Evolutionary conservation across 2,113 vertebrate genomes (phyloP).

Genomic region (Hypomesus transpacificus): DNA sequence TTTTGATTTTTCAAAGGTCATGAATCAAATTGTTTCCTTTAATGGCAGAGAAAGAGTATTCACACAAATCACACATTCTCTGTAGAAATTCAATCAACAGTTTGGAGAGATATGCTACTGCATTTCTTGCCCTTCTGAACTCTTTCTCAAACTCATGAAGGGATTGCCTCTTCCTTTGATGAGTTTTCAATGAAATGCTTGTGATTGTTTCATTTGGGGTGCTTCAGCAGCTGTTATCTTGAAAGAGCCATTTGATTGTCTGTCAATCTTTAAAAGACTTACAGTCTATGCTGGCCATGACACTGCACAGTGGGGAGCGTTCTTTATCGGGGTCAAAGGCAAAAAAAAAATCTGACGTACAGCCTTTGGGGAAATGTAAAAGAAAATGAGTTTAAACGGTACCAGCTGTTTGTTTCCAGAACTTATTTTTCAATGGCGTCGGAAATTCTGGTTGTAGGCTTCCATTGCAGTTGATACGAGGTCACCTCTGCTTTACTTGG

Average conservation of each 20-base stretch:
- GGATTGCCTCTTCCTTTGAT: constrained; percentile 46
- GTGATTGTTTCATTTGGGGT: constrained; percentile 47
- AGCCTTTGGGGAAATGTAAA: constrained; percentile 37
- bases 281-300: constrained; percentile 19
- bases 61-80: constrained; percentile 18
- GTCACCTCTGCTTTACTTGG: constrained; percentile 7
- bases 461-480: constrained; percentile 4
- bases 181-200: constrained; percentile 42
- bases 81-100: constrained; percentile 1
- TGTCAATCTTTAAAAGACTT: constrained; percentile 23
- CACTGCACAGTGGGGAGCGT: constrained; percentile 8
- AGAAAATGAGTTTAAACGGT: constrained; percentile 22
- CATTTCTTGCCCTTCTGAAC: constrained; percentile 21
- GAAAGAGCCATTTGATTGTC: constrained; percentile 48
- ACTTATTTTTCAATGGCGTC: background rate
- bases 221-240: constrained; percentile 38
- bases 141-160: constrained; percentile 37
- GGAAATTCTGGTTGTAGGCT: background rate
- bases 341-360: constrained; percentile 16
- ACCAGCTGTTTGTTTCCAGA: constrained; percentile 11
- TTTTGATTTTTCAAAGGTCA: constrained; percentile 26
- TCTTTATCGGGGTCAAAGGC: constrained; percentile 5
- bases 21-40: constrained; percentile 33
- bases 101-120: constrained; percentile 26
- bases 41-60: constrained; percentile 18